Conservation (phyloP, 2,113 vertebrate genomes). For the Murina feae region DNA sequence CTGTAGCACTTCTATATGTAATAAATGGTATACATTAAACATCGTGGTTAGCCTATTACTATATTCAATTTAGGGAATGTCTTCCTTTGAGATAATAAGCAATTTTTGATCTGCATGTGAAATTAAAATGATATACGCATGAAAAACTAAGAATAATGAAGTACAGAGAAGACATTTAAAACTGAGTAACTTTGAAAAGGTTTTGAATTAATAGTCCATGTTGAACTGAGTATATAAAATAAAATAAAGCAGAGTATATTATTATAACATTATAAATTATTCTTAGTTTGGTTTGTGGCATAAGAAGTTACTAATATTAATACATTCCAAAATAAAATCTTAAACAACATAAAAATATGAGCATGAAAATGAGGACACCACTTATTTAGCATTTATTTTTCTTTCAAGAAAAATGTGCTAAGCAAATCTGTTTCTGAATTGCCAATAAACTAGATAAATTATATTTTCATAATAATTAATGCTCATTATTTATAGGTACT, state of each 20-base stretch:
- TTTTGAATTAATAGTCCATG: not conserved
- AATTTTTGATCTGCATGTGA: not conserved
- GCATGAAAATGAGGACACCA: constrained; percentile 44
- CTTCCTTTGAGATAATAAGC: not conserved
- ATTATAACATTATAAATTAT: constrained; percentile 37
- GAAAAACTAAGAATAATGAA: constrained; percentile 4
- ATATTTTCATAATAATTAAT: constrained; percentile 72
- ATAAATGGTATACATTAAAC: not conserved
- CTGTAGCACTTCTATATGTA: not conserved
- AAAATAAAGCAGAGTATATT: not conserved
- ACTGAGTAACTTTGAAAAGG: constrained; percentile 19
- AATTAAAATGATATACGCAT: not conserved
- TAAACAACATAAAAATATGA: constrained; percentile 59
- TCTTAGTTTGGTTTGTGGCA: constrained; percentile 29
- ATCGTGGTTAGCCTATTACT: not conserved
- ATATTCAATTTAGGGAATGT: not conserved
- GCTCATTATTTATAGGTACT: constrained; percentile 70
- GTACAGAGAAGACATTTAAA: constrained; percentile 31
- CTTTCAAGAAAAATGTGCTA: constrained; percentile 60
- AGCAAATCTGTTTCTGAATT: constrained; percentile 46
- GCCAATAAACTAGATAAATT: constrained; percentile 64
- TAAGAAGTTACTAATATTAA: constrained; percentile 35
- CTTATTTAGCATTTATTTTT: constrained; percentile 54
- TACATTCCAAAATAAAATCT: constrained; percentile 57
- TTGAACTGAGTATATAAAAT: constrained; percentile 34